Base-by-base conservation (phyloP, 2,113 vertebrate genomes). In the Cavia porcellus region DNA sequence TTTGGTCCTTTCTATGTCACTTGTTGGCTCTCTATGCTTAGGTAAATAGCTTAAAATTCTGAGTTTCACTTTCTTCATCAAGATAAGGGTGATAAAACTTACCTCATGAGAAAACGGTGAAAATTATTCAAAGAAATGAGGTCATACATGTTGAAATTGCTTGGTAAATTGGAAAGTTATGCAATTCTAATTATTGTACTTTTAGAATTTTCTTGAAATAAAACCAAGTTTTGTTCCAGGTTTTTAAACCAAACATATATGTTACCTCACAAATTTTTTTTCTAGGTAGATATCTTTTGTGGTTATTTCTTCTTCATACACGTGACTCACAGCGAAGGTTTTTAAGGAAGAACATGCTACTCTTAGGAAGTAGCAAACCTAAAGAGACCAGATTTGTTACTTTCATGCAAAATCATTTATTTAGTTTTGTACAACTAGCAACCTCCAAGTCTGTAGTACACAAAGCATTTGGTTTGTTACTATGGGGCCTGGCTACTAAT, bases 171-270 rank as follows among this genome's bases (percentile, higher is more conserved):
- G 30, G 52, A 75, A 91, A 75, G 70, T 89, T 89, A 61, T 47
- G 5, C 82, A 74, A 72, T 88, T 92, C 28, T 80, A 94, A 47
- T 94, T 94, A 95, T 79, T 92, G 75, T 25, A 82, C 5, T 79
- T 96, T 91, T 47, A 83, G 59, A 72, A 42, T 72, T 72, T 52
- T 90, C 75, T 94, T 61, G 61, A 92, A 70, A 80, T 90, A 38
- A 92, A 50, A 74, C 70, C 2, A 68, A 87, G 28, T 66, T n/a
- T 0, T 86, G 25, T 83, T 64, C 82, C 64, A 50, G 14, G 22
- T 9, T 77, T 88, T 86, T 50, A 64, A 90, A 50, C 42, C 14
- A 59, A 14, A 1, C 32, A 10, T 64, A 11, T 74, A 3, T 77
- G 8, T 19, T n/a, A 24, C 74, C 32, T 74, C n/a, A 11, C 17